A percentile compares a stretch with the other conserved stretches of the same genome.
These are phyloP conservation scores for Megalonaias nervosa DNA, from an alignment of 1,140 invertebrate species.

Conservation along the genomic window DNA sequence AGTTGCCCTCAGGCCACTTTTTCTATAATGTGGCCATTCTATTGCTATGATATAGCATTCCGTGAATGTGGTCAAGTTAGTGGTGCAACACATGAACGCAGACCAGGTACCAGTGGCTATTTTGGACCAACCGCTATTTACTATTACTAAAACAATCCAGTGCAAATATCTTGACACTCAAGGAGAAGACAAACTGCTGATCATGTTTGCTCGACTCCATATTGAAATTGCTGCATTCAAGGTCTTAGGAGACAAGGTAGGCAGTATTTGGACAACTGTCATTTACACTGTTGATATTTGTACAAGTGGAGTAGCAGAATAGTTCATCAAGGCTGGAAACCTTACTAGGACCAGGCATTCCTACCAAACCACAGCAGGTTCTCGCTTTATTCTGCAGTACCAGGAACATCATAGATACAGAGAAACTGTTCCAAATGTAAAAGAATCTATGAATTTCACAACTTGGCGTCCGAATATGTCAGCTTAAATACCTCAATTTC, in stretches of 20 bases:
- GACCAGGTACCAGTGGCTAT: conserved; percentile 47
- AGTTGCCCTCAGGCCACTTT: background rate
- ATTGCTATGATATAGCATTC: conserved; percentile 38
- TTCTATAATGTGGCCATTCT: conserved; percentile 24
- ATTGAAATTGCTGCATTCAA: conserved; percentile 32
- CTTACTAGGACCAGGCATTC: conserved; percentile 23
- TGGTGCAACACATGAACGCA: conserved; percentile 45
- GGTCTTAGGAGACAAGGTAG: conserved; percentile 36
- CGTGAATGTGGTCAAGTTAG: conserved; percentile 39
- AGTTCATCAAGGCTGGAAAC: conserved; percentile 26
- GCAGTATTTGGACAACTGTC: conserved; percentile 41
- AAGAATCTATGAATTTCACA: background rate
- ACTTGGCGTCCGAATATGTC: conserved; percentile 3
- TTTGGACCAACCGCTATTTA: conserved; percentile 49
- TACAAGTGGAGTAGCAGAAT: conserved; percentile 22
- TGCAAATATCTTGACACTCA: conserved; percentile 36
- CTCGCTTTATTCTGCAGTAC: background rate
- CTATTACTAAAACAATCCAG: conserved; percentile 46
- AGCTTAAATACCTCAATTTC: background rate
- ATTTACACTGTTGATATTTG: conserved; percentile 33
- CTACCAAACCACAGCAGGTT: conserved; percentile 19
- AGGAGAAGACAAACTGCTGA: conserved; percentile 39
- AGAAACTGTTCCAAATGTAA: too few relatives aligned
- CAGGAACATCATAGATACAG: background rate
- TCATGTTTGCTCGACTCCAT: conserved; percentile 34